phyloP scores from a whole-genome alignment of 2,888 invertebrate species.

The Exephanes ischioxanthus region DNA sequence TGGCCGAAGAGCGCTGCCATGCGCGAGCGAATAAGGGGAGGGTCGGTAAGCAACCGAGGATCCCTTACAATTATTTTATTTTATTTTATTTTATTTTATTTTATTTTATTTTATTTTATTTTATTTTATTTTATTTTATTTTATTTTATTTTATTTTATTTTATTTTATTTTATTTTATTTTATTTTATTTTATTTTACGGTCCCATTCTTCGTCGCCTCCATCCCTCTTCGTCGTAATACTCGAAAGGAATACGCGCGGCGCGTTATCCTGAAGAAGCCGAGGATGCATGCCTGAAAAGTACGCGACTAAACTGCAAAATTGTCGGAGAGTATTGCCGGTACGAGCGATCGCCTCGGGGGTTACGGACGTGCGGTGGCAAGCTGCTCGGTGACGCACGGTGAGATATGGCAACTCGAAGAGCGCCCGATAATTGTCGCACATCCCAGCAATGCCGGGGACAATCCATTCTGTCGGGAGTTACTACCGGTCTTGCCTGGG shows the following conservation, averaged over 20 bases:
- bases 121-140: not conserved
- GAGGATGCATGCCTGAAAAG: conserved; percentile 60
- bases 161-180: not conserved
- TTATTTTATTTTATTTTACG: not conserved
- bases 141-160: not conserved
- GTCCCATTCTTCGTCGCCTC: not conserved
- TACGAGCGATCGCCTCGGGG: not conserved
- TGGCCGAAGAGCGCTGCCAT: conserved; percentile 70
- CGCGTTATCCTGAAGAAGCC: conserved; percentile 24
- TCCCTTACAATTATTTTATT: not conserved
- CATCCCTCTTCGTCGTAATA: conserved; percentile 8
- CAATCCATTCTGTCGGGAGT: conserved; percentile 75
- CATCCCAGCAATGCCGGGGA: conserved; percentile 79
- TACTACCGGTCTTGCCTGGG: conserved; percentile 66
- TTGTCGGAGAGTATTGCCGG: conserved; percentile 49
- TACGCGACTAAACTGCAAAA: conserved; percentile 48
- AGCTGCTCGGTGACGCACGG: conserved; percentile 44
- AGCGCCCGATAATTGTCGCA: conserved; percentile 81
- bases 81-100: not conserved
- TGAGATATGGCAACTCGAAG: conserved; percentile 80
- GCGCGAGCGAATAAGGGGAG: conserved; percentile 33
- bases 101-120: not conserved
- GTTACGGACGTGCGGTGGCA: conserved; percentile 18
- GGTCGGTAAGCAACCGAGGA: conserved; percentile 32
- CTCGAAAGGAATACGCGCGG: not conserved